Evolutionary conservation across 92 coral and sea anemone genomes (phyloP), one percentile per base, ranked within the genome.

Genomic region (Diadumene lineata): DNA sequence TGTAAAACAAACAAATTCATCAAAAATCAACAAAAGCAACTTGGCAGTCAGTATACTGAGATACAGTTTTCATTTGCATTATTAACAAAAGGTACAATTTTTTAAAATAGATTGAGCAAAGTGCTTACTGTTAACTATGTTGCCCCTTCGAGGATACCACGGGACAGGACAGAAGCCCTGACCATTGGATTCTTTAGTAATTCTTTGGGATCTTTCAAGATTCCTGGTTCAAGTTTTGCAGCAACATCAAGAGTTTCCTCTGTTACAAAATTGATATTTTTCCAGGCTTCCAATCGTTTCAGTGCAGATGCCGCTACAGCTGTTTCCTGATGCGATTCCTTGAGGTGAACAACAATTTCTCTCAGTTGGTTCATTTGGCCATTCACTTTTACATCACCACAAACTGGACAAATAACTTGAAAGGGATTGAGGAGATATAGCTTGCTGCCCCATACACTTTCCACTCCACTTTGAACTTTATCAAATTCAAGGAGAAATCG

Each of bases 121-220:
- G n/a, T n/a, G n/a, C n/a, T n/a, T n/a, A n/a, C n/a, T n/a, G n/a
- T n/a, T n/a, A n/a, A n/a, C n/a, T n/a, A n/a, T n/a, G n/a, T n/a
- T n/a, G n/a, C n/a, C n/a, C n/a, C n/a, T n/a, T n/a, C n/a, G n/a
- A n/a, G n/a, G n/a, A 86, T 86, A 75, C 60, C 90, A 81, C 83
- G 80, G 90, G 90, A 80, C 86, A 81, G 86, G 83, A 81, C 75
- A 7, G 43, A 30, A 29, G 79, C 74, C 86, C 86, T 86, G 87
- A 87, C 84, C 82, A 67, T 66, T 77, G 84, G 74, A 64, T 56
- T 66, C 27, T 67, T 18, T 50, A 72, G 13, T 30, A 82, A 13
- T 17, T 65, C 27, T 8, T 17, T 46, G 31, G 48, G 58, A 0
- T 64, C 23, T 24, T 9, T 2, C 11, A 79, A 56, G 29, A 69